Conservation (phyloP, 2,113 vertebrate species). For the Danio rerio region GRCz12tu NC_133194.1:45810001-45810500, state of each 20-base stretch:
- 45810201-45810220: neutral
- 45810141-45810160: too few relatives aligned
- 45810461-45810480: neutral
- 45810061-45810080: too few relatives aligned
- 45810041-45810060: too few relatives aligned
- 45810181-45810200: neutral
- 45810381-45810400: neutral
- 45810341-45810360: neutral
- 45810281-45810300: conserved; percentile 92
- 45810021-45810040: too few relatives aligned
- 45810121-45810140: too few relatives aligned
- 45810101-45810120: too few relatives aligned
- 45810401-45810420: neutral
- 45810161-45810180: too few relatives aligned
- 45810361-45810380: neutral
- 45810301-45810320: conserved; percentile 84
- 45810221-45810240: neutral
- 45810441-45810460: neutral
- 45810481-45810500: too few relatives aligned
- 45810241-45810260: conserved; percentile 83
- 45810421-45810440: neutral
- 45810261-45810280: conserved; percentile 86
- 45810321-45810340: neutral
- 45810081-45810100: too few relatives aligned
- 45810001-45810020: too few relatives aligned